Evolutionary conservation across 1,140 invertebrate genomes (phyloP).

Genomic region (Brachionus plicatilis): DNA sequence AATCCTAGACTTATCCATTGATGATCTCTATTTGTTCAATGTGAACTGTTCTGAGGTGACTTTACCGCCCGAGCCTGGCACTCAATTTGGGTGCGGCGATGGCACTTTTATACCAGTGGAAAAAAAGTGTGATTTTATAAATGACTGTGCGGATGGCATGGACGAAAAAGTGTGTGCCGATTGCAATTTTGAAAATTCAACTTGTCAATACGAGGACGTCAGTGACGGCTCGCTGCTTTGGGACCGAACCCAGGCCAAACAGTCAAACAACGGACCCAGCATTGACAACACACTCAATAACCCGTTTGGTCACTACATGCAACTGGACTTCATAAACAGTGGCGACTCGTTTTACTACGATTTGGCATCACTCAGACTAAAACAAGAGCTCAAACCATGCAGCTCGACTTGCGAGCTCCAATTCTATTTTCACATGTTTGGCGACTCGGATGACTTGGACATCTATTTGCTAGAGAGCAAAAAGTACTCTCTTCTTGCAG

Average conservation of each 20-base stretch:
- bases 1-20: conserved; percentile 42
- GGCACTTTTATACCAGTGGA: conserved; percentile 41
- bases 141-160: conserved; percentile 42
- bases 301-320: conserved; percentile 21
- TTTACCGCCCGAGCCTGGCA: conserved; percentile 18
- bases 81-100: conserved; percentile 43
- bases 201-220: conserved; percentile 38
- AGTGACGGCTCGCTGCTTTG: background rate
- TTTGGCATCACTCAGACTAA: background rate
- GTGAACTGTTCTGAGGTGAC: background rate
- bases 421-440: conserved; percentile 71
- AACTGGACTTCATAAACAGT: background rate
- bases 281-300: conserved; percentile 6
- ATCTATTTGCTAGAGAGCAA: conserved; percentile 57
- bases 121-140: conserved; percentile 44
- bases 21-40: conserved; percentile 43
- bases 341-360: background rate
- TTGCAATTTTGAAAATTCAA: conserved; percentile 44
- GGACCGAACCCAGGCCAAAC: conserved; percentile 40
- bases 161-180: conserved; percentile 44
- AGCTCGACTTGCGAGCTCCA: conserved; percentile 34
- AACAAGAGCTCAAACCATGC: background rate
- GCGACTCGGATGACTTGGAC: conserved; percentile 50
- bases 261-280: background rate
- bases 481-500: conserved; percentile 55